Base-by-base conservation (phyloP, 2,797 vertebrate species). In the Loris lydekkerianus region DNA sequence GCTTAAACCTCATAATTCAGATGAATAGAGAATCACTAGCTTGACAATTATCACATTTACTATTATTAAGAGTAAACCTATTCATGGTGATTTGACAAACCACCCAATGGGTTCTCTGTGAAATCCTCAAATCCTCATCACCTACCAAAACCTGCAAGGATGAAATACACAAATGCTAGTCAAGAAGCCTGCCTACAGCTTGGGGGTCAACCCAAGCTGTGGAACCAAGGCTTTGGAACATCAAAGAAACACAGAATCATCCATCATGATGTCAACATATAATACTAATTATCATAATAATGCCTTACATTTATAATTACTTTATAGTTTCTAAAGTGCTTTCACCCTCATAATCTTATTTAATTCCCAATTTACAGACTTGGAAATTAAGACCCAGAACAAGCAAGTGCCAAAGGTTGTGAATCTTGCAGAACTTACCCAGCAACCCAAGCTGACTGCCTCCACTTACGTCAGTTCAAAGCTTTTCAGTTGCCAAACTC, bases 341-440 rank as follows among this genome's bases (percentile, higher is more conserved):
- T 91, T 92, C 70, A 87, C 56, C n/a, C 84, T 69, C 31, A 85
- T 88, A 93, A 95, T 93, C 87, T 93, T 63, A 73, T 53, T 87
- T 93, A 92, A 95, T 37, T 80, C 49, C 61, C 73, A 81, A 82
- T 84, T 95, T 92, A 87, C 65, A 93, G 77, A 75, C 86, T 56
- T 82, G 14, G 65, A 82, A 90, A 84, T 7, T 40, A 60, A 72
- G 81, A 92, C 29, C 58, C 34, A 86, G 58, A 77, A 40, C 20
- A 67, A 89, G 81, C 49, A 21, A 29, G 27, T 86, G 56, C 23
- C 94, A 88, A 80, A 80, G n/a, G 73, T 60, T 70, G 92, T 18
- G 69, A 78, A 81, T 70, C 82, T 63, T 63, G 37, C 17, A 86
- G 49, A 96, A 77, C 81, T 89, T 37, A 72, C 20, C 65, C 81